Conservation (phyloP, 2,888 invertebrate genomes). For the Yponomeuta malinellus region DNA sequence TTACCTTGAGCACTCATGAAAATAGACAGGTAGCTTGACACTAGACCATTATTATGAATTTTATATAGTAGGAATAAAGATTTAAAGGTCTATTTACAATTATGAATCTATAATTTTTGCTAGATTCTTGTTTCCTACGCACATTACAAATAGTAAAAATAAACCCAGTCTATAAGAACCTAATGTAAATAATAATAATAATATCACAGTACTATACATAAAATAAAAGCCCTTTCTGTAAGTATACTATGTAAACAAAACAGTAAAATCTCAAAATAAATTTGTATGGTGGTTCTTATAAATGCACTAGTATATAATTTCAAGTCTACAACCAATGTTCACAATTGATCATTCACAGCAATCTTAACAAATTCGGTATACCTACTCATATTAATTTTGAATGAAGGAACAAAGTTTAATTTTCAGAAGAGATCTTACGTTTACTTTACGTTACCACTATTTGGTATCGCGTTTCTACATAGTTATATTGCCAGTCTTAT, state of each 20-base stretch:
- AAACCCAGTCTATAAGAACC: background rate
- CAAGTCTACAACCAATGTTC: background rate
- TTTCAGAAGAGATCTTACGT: background rate
- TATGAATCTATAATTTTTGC: background rate
- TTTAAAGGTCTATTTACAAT: background rate
- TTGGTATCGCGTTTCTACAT: constrained; percentile 31
- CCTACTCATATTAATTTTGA: background rate
- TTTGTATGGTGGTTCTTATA: background rate
- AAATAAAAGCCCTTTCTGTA: constrained; percentile 10
- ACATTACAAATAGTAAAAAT: background rate
- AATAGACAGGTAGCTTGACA: background rate
- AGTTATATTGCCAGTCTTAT: constrained; percentile 62
- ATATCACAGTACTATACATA: constrained; percentile 4
- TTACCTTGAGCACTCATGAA: too few species aligned
- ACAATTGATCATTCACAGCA: background rate
- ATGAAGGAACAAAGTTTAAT: background rate
- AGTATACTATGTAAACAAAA: background rate
- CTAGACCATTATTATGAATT: background rate
- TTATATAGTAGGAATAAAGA: background rate
- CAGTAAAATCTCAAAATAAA: background rate
- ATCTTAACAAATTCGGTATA: background rate
- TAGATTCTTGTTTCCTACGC: background rate
- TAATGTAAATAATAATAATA: background rate
- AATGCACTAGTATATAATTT: background rate
- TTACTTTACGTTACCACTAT: background rate